phyloP scores from a whole-genome alignment of 2,888 invertebrate genomes.

The Steinernema scapterisci region DNA sequence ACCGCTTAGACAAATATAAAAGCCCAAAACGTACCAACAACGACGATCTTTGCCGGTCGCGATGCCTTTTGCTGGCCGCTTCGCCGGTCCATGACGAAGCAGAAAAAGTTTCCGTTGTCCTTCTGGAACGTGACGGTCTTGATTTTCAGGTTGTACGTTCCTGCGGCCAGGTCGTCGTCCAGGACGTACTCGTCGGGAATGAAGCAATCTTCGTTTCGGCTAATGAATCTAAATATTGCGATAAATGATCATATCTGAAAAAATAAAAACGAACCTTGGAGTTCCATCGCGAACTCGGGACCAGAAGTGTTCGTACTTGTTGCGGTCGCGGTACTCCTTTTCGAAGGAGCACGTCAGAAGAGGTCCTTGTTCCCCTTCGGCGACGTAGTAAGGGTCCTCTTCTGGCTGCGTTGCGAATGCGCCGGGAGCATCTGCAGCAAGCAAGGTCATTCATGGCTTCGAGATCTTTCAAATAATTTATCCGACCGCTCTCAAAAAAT shows the following conservation, averaged over 20 bases:
- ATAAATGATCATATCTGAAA: neutral
- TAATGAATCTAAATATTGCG: neutral
- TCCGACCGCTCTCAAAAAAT: too few species aligned
- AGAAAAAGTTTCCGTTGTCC: slow-evolving; percentile 87
- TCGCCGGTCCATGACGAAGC: slow-evolving; percentile 75
- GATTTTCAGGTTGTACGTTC: slow-evolving; percentile 86
- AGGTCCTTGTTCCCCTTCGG: slow-evolving; percentile 52
- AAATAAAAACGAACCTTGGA: slow-evolving; percentile 13
- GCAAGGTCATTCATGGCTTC: too few species aligned
- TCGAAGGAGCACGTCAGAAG: slow-evolving; percentile 53
- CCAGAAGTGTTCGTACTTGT: slow-evolving; percentile 46
- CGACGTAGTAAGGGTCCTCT: slow-evolving; percentile 57
- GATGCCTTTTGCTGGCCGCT: slow-evolving; percentile 69
- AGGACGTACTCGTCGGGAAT: slow-evolving; percentile 41
- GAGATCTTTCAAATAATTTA: too few species aligned
- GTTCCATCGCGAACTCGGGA: slow-evolving; percentile 37
- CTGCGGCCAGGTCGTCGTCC: slow-evolving; percentile 68
- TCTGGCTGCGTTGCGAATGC: slow-evolving; percentile 66
- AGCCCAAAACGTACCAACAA: slow-evolving; percentile 55
- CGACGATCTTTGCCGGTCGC: slow-evolving; percentile 58
- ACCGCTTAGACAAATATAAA: too few species aligned
- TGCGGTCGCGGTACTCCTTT: slow-evolving; percentile 43
- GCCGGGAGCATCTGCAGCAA: slow-evolving; percentile 68
- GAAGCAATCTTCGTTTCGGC: neutral
- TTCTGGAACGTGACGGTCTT: slow-evolving; percentile 85